Percentiles rank a stretch among this genome's conserved stretches.
These are phyloP conservation scores for Scleropages formosus DNA, from an alignment of 2,797 vertebrate species.

Conservation along the genomic window DNA sequence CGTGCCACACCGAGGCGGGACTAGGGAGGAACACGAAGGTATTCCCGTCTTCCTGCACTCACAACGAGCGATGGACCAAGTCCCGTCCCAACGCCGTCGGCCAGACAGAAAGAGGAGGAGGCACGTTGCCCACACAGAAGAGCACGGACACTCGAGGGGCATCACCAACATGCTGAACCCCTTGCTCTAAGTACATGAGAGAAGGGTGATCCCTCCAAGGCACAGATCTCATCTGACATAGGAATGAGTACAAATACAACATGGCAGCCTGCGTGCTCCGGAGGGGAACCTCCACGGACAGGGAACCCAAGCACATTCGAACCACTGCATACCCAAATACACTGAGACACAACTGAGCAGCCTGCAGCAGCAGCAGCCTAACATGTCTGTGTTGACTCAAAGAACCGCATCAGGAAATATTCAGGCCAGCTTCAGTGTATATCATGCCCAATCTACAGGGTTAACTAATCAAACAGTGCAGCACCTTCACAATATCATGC, in stretches of 20 bases:
- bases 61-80: neutral
- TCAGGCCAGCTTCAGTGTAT: too few relatives aligned
- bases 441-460: neutral
- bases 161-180: neutral
- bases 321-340: too few relatives aligned
- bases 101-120: constrained; percentile 44
- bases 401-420: too few relatives aligned
- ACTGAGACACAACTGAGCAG: too few relatives aligned
- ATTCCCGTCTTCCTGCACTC: too few relatives aligned
- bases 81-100: constrained; percentile 6
- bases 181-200: constrained; percentile 39
- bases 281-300: constrained; percentile 3
- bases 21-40: too few relatives aligned
- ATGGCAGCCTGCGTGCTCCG: constrained; percentile 46
- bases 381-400: too few relatives aligned
- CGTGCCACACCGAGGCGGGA: too few relatives aligned
- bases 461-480: neutral
- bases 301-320: constrained; percentile 33
- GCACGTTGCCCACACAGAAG: neutral
- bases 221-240: constrained; percentile 67
- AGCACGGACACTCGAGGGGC: neutral
- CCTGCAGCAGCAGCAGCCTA: too few relatives aligned
- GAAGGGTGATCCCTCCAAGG: constrained; percentile 65
- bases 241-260: constrained; percentile 55
- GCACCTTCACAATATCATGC: too few relatives aligned